A percentile compares a stretch with the other conserved stretches of the same genome.
These are phyloP conservation scores for Mionectes olivaceus DNA, from an alignment of 2,797 vertebrate species.

Conservation along the genomic window DNA sequence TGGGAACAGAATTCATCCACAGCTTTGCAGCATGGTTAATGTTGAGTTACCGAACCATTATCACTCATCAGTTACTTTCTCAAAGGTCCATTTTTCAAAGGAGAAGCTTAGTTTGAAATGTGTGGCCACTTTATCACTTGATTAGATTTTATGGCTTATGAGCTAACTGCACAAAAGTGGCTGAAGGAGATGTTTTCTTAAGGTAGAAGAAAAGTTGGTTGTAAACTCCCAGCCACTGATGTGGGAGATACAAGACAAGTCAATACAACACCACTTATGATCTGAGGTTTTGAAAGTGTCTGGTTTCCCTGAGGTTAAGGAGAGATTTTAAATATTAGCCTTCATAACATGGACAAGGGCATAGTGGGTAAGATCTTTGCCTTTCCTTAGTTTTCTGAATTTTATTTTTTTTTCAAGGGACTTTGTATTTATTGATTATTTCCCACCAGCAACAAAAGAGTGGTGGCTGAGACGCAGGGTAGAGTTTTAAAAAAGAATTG, in stretches of 20 bases:
- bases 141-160: background rate
- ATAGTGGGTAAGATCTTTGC: background rate
- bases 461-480: background rate
- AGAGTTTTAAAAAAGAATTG: background rate
- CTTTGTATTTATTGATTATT: background rate
- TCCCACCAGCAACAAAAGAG: background rate
- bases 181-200: background rate
- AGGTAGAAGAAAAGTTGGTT: background rate
- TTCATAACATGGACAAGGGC: background rate
- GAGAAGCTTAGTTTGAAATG: background rate
- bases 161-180: background rate
- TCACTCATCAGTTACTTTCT: background rate
- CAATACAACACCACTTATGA: background rate
- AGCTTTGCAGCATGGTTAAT: background rate
- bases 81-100: conserved; percentile 15
- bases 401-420: background rate
- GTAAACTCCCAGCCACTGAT: background rate
- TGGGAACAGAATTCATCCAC: background rate
- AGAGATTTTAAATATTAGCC: background rate
- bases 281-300: background rate
- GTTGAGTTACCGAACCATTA: background rate
- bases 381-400: background rate
- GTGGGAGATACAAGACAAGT: background rate
- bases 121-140: background rate
- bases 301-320: background rate